phyloP scores from a whole-genome alignment of 92 coral and sea anemone species.

The Phenganax stokvisi region DNA sequence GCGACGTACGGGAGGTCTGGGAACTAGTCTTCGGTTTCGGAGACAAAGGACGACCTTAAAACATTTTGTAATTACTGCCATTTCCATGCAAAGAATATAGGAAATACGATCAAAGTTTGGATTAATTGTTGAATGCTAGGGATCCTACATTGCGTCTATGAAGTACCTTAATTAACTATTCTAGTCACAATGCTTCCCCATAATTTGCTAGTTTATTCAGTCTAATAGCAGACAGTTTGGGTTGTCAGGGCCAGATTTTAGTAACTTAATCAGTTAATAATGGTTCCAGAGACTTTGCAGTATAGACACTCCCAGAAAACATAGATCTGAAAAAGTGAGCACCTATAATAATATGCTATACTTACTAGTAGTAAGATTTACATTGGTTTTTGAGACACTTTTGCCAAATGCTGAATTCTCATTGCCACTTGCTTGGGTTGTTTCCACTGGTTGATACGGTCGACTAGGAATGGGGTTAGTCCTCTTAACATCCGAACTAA shows the following conservation, averaged over 20 bases:
- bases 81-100: not conserved
- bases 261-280: no score
- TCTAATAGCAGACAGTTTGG: no score
- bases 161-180: no score
- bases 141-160: no score
- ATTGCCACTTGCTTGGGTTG: not conserved
- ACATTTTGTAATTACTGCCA: not conserved
- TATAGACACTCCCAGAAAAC: no score
- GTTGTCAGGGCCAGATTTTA: no score
- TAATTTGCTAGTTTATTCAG: no score
- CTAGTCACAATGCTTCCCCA: no score
- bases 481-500: constrained; percentile 8
- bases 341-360: not conserved
- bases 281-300: no score
- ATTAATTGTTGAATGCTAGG: no score
- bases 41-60: constrained; percentile 66
- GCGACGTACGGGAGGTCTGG: constrained; percentile 59
- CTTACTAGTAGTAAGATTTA: constrained; percentile 14
- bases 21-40: constrained; percentile 57
- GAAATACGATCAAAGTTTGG: no score
- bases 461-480: constrained; percentile 1
- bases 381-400: not conserved
- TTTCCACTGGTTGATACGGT: not conserved
- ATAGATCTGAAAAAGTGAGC: no score
- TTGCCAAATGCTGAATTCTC: not conserved